Evolutionary conservation across 2,113 vertebrate genomes (phyloP).

Genomic region (Pseudonaja textilis): DNA sequence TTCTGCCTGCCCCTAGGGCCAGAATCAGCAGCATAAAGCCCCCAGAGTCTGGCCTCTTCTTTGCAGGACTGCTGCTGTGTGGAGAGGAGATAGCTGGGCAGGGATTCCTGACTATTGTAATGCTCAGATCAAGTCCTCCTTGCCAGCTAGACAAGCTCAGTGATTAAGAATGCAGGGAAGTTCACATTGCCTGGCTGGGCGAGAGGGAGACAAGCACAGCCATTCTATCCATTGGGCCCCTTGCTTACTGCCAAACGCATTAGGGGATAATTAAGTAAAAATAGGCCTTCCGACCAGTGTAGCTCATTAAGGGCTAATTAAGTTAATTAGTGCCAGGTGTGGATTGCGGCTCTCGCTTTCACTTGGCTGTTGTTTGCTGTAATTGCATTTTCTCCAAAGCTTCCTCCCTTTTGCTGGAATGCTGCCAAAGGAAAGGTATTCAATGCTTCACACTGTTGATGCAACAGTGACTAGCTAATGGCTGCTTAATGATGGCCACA

Average conservation of each 20-base stretch:
- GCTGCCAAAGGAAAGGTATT: slow-evolving; percentile 56
- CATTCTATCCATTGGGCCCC: slow-evolving; percentile 59
- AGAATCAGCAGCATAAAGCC: neutral
- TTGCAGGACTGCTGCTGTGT: neutral
- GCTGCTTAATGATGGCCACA: slow-evolving; percentile 21
- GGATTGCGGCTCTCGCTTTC: slow-evolving; percentile 65
- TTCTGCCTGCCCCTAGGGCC: neutral
- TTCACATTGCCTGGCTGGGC: slow-evolving; percentile 41
- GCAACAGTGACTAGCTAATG: slow-evolving; percentile 39
- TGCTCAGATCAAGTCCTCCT: neutral
- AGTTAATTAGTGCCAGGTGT: slow-evolving; percentile 82
- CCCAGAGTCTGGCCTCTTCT: neutral
- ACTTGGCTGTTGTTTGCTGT: slow-evolving; percentile 72
- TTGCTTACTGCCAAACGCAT: slow-evolving; percentile 67
- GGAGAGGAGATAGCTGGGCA: neutral
- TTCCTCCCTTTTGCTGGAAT: slow-evolving; percentile 61
- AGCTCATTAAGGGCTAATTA: slow-evolving; percentile 80
- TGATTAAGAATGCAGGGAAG: slow-evolving; percentile 17
- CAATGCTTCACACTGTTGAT: slow-evolving; percentile 49
- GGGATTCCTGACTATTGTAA: slow-evolving; percentile 4
- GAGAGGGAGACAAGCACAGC: slow-evolving; percentile 57
- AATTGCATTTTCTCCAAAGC: slow-evolving; percentile 72
- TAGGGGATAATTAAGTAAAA: slow-evolving; percentile 81
- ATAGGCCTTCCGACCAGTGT: slow-evolving; percentile 77
- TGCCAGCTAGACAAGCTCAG: slow-evolving; percentile 21